Percentiles rank a stretch among this genome's conserved stretches.
These are phyloP conservation scores for Lysandra coridon DNA, from an alignment of 2,888 invertebrate genomes.

Conservation along the genomic window DNA sequence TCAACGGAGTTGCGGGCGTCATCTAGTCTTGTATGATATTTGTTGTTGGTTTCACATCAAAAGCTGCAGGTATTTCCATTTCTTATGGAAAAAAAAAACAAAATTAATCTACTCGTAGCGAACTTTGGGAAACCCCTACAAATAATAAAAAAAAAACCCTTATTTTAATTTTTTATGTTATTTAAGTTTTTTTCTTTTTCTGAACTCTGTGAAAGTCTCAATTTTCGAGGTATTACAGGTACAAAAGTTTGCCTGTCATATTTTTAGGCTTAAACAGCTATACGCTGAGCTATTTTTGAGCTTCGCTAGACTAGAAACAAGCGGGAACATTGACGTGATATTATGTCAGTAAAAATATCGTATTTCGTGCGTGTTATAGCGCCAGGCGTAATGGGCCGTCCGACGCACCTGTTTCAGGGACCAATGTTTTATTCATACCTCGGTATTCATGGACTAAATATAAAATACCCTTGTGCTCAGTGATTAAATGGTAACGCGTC, in stretches of 20 bases:
- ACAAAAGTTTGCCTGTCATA: not conserved
- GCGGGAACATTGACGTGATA: not conserved
- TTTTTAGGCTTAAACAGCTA: not conserved
- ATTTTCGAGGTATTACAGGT: not conserved
- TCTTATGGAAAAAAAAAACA: too few species aligned
- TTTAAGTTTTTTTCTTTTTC: too few species aligned
- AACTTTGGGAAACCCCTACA: too few species aligned
- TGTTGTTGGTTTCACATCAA: too few species aligned
- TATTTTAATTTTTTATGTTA: too few species aligned
- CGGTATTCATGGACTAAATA: not conserved
- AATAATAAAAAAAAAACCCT: too few species aligned
- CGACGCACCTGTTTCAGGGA: not conserved
- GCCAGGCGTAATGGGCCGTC: not conserved
- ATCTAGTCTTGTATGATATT: too few species aligned
- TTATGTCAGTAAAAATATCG: not conserved
- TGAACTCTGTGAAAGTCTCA: too few species aligned
- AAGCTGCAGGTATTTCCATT: too few species aligned
- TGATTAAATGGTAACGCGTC: not conserved
- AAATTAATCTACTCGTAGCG: too few species aligned
- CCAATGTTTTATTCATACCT: conserved; percentile 6
- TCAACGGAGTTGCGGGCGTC: too few species aligned
- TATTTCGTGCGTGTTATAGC: not conserved
- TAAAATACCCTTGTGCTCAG: not conserved
- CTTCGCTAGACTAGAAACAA: not conserved
- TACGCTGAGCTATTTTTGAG: not conserved